Conservation (phyloP, 2,888 invertebrate genomes). For the Arenicola marina region DNA sequence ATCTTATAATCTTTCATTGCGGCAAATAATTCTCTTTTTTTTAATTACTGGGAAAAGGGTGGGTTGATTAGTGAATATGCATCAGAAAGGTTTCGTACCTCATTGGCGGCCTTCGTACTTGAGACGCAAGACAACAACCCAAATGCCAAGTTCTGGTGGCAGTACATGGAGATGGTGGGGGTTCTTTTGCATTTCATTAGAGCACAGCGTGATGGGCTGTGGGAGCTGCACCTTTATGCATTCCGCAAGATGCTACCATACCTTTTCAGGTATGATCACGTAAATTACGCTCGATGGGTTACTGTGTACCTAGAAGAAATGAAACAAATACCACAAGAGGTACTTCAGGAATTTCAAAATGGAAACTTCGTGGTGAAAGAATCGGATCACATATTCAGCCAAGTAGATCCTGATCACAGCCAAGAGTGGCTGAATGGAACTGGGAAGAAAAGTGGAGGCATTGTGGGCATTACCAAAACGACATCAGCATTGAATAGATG, state of each 20-base stretch:
- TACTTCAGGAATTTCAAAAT: slow-evolving; percentile 9
- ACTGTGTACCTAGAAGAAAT: slow-evolving; percentile 9
- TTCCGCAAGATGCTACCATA: slow-evolving; percentile 11
- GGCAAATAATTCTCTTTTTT: too few relatives aligned
- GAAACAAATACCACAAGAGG: background rate
- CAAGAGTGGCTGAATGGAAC: slow-evolving; percentile 16
- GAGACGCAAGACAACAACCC: too few relatives aligned
- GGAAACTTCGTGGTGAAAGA: slow-evolving; percentile 23
- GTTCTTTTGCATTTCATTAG: slow-evolving; percentile 9
- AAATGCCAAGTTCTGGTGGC: slow-evolving; percentile 14
- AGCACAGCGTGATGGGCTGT: slow-evolving; percentile 8
- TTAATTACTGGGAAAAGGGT: too few relatives aligned
- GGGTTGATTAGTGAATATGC: too few relatives aligned
- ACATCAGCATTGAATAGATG: slow-evolving; percentile 2
- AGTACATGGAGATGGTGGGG: slow-evolving; percentile 7
- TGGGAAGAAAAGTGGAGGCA: slow-evolving; percentile 18
- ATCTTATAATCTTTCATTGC: too few relatives aligned
- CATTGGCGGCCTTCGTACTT: too few relatives aligned
- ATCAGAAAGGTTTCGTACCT: too few relatives aligned
- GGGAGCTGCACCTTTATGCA: slow-evolving; percentile 8
- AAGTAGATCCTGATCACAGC: slow-evolving; percentile 18
- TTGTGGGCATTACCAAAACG: slow-evolving; percentile 4
- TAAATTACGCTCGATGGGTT: slow-evolving; percentile 12
- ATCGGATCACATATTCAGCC: slow-evolving; percentile 11
- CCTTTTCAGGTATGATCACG: slow-evolving; percentile 10